Conservation (phyloP, 1,140 invertebrate species). For the Calephelis nemesis region DNA sequence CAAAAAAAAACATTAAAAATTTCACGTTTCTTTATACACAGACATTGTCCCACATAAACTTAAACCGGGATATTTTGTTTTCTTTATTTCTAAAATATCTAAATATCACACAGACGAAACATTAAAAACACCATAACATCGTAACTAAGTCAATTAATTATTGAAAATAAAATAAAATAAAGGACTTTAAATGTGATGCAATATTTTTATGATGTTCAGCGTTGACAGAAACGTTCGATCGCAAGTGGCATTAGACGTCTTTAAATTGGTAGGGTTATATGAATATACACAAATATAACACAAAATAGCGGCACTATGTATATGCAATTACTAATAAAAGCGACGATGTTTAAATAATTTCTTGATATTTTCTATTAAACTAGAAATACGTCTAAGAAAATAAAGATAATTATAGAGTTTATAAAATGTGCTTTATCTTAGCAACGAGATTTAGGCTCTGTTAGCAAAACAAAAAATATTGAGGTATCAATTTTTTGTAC, state of each 20-base stretch:
- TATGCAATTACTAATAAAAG: slow-evolving; percentile 61
- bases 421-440: slow-evolving; percentile 5
- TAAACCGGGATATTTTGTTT: not conserved
- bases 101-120: not conserved
- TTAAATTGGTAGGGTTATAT: slow-evolving; percentile 61
- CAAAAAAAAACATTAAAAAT: slow-evolving; percentile 1
- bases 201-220: not conserved
- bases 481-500: slow-evolving; percentile 75
- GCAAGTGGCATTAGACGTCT: slow-evolving; percentile 29
- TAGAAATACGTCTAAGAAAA: slow-evolving; percentile 43
- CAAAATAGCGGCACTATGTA: slow-evolving; percentile 71
- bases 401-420: slow-evolving; percentile 17
- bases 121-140: too few relatives aligned
- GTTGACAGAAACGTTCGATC: slow-evolving; percentile 2
- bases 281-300: slow-evolving; percentile 56
- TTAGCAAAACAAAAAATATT: slow-evolving; percentile 67
- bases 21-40: not conserved
- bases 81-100: not conserved
- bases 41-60: too few relatives aligned
- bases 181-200: not conserved
- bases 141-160: too few relatives aligned
- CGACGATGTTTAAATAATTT: slow-evolving; percentile 58
- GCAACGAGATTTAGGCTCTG: not conserved
- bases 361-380: slow-evolving; percentile 32
- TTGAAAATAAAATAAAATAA: not conserved